These are phyloP conservation scores for Rhogogaster chlorosoma DNA, from an alignment of 2,888 invertebrate species.

Conservation along the genomic window DNA sequence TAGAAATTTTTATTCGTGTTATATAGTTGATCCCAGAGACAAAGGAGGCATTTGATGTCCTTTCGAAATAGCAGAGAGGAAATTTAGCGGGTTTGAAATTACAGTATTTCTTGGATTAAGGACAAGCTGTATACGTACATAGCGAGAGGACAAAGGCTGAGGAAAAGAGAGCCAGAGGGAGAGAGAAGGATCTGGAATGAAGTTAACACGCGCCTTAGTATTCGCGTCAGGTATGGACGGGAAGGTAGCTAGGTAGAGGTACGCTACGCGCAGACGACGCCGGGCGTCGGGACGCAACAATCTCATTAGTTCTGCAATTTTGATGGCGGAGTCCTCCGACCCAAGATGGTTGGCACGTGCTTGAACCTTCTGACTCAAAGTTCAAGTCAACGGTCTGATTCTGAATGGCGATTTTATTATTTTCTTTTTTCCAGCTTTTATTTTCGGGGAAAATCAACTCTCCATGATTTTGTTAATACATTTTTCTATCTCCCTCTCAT, in stretches of 20 bases:
- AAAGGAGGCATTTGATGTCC: background rate
- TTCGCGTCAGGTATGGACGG: constrained; percentile 26
- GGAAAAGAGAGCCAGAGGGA: background rate
- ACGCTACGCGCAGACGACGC: constrained; percentile 30
- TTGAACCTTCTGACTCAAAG: constrained; percentile 20
- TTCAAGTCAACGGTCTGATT: background rate
- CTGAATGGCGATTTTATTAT: background rate
- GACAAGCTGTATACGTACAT: background rate
- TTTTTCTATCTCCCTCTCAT: background rate
- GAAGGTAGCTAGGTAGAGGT: constrained; percentile 28
- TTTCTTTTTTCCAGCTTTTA: no score
- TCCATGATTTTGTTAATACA: background rate
- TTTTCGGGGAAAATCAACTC: background rate
- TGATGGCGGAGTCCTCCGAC: constrained; percentile 35
- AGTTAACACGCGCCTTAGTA: constrained; percentile 33
- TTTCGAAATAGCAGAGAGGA: background rate
- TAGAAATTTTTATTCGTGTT: background rate
- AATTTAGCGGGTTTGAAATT: background rate
- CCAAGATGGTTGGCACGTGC: constrained; percentile 43
- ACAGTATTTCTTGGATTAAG: background rate
- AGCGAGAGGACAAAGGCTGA: background rate
- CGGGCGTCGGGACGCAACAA: constrained; percentile 46
- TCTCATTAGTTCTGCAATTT: constrained; percentile 51
- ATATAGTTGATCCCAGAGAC: background rate
- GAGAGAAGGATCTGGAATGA: constrained; percentile 30